These are phyloP conservation scores for Neotoxoptera formosana DNA, from an alignment of 1,140 invertebrate species.

Conservation along the genomic window DNA sequence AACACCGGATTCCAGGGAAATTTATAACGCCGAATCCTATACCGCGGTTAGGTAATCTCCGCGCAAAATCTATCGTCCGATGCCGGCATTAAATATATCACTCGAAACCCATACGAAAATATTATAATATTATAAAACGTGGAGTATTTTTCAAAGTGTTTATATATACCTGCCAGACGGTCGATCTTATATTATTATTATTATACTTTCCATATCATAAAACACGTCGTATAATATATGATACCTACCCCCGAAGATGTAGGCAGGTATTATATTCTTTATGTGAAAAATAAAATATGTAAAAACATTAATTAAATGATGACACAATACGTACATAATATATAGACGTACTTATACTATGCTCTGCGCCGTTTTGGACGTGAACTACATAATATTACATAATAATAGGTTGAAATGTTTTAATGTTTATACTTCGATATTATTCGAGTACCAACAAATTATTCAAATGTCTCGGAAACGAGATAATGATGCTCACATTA, in stretches of 20 bases:
- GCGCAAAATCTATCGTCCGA: not conserved
- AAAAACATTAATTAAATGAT: not conserved
- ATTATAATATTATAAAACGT: conserved; percentile 15
- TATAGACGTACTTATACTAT: not conserved
- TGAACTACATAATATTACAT: too few species aligned
- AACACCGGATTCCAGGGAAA: not conserved
- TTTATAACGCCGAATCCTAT: not conserved
- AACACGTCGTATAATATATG: not conserved
- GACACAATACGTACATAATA: too few species aligned
- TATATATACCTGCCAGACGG: not conserved
- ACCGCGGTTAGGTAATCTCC: not conserved
- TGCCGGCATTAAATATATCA: not conserved
- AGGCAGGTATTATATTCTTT: not conserved
- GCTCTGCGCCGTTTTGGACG: not conserved
- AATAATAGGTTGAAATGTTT: not conserved
- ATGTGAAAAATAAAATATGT: not conserved
- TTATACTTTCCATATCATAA: not conserved
- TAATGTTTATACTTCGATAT: not conserved
- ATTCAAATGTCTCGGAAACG: not conserved
- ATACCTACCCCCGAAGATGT: not conserved
- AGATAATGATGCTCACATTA: too few species aligned
- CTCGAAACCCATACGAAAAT: not conserved
- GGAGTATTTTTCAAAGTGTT: not conserved
- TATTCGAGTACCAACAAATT: not conserved
- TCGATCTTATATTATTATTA: not conserved